Conservation (phyloP, 1,140 invertebrate genomes). For the Phymorhynchus buccinoides region DNA sequence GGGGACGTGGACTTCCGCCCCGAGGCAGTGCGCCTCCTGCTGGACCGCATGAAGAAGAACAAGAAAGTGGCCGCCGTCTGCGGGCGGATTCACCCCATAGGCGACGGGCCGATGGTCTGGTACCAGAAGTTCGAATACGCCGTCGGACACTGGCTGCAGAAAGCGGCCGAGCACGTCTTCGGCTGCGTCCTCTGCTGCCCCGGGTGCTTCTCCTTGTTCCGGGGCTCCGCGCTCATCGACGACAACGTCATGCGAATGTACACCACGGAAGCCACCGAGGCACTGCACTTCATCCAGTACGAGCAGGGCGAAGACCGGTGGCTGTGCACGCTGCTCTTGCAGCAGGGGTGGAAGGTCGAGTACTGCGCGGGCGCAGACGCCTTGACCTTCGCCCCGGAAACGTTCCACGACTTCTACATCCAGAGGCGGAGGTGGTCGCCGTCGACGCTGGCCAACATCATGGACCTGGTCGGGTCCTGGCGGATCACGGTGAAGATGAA, state of each 20-base stretch:
- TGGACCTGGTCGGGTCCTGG: conserved; percentile 78
- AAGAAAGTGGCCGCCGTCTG: conserved; percentile 77
- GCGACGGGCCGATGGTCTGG: conserved; percentile 79
- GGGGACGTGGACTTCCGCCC: conserved; percentile 78
- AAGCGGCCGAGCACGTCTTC: conserved; percentile 79
- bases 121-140: conserved; percentile 81
- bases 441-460: conserved; percentile 81
- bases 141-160: conserved; percentile 80
- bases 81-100: conserved; percentile 77
- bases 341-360: conserved; percentile 80
- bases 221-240: conserved; percentile 63
- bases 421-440: conserved; percentile 80
- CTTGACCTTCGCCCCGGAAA: conserved; percentile 80
- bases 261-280: conserved; percentile 58
- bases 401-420: conserved; percentile 74
- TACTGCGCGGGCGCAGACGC: conserved; percentile 81
- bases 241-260: conserved; percentile 66
- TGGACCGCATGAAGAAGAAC: conserved; percentile 78
- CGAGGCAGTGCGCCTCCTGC: conserved; percentile 74
- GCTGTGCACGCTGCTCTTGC: conserved; percentile 80
- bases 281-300: conserved; percentile 63
- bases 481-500: conserved; percentile 77
- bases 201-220: conserved; percentile 38
- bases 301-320: conserved; percentile 66
- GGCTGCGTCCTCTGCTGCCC: conserved; percentile 79